A percentile compares a stretch with the other conserved stretches of the same genome.
Evolutionary conservation across 2,888 invertebrate genomes (phyloP).

Genomic region (Caradrina kadenii): DNA sequence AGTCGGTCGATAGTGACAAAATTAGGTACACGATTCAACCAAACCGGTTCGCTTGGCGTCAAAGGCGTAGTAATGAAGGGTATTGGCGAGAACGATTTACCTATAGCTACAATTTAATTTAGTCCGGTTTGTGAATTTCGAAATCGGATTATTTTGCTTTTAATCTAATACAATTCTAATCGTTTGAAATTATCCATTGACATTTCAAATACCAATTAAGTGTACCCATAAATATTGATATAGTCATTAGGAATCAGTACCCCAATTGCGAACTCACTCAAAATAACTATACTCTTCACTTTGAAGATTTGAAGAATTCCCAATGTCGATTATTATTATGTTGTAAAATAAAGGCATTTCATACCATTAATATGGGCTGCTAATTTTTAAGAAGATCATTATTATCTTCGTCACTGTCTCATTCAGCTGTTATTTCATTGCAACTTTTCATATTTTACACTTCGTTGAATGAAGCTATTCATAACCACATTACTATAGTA

Average conservation of each 20-base stretch:
- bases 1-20: background rate
- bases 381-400: too few relatives aligned
- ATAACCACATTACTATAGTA: background rate
- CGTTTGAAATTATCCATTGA: background rate
- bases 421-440: too few relatives aligned
- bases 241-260: background rate
- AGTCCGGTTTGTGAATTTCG: background rate
- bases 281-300: too few relatives aligned
- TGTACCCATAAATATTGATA: background rate
- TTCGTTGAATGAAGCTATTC: too few relatives aligned
- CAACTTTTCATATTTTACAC: too few relatives aligned
- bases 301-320: too few relatives aligned
- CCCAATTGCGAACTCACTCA: too few relatives aligned
- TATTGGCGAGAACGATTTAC: background rate
- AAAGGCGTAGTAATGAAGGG: background rate
- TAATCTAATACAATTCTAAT: background rate
- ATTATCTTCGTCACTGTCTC: too few relatives aligned
- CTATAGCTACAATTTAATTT: background rate
- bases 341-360: too few relatives aligned
- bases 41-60: background rate
- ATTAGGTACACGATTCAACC: background rate
- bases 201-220: background rate
- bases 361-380: too few relatives aligned
- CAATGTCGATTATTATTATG: too few relatives aligned
- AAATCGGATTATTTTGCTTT: background rate